Evolutionary conservation across 2,797 vertebrate genomes (phyloP).

Genomic region (Coilia nasus): DNA sequence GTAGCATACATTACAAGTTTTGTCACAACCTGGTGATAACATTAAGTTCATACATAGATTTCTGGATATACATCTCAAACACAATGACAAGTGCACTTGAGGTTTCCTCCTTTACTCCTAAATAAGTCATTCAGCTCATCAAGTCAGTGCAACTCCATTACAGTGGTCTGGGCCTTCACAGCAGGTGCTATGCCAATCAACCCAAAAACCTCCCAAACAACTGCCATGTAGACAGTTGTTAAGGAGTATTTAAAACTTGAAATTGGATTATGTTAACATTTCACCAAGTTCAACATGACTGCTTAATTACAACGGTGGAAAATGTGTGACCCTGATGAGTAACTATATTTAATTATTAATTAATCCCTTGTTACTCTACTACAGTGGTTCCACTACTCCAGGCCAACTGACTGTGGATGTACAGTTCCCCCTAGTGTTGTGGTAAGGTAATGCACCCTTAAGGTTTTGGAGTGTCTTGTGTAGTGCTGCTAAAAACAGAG

Average conservation of each 20-base stretch:
- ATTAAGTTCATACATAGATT: constrained; percentile 3
- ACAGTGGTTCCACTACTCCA: neutral
- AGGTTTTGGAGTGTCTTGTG: neutral
- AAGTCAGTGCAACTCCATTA: neutral
- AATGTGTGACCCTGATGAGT: neutral
- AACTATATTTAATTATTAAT: neutral
- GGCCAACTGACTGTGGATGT: neutral
- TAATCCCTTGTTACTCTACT: neutral
- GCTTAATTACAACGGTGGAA: neutral
- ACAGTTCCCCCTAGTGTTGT: neutral
- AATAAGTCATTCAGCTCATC: constrained; percentile 1
- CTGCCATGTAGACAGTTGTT: neutral
- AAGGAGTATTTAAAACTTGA: neutral
- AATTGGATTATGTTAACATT: neutral
- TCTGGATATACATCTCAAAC: constrained; percentile 5
- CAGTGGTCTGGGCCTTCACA: neutral
- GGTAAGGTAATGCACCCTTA: neutral
- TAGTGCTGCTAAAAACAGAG: neutral
- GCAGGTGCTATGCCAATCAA: neutral
- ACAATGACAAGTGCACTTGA: constrained; percentile 67
- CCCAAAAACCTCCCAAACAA: neutral
- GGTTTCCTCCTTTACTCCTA: constrained; percentile 45
- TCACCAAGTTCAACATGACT: neutral
- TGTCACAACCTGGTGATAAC: neutral
- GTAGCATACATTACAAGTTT: neutral